Percentiles rank a stretch among this genome's conserved stretches.
These are phyloP conservation scores for Gymnopithys bicolor DNA, from an alignment of 2,797 vertebrate genomes.

Conservation along the genomic window DNA sequence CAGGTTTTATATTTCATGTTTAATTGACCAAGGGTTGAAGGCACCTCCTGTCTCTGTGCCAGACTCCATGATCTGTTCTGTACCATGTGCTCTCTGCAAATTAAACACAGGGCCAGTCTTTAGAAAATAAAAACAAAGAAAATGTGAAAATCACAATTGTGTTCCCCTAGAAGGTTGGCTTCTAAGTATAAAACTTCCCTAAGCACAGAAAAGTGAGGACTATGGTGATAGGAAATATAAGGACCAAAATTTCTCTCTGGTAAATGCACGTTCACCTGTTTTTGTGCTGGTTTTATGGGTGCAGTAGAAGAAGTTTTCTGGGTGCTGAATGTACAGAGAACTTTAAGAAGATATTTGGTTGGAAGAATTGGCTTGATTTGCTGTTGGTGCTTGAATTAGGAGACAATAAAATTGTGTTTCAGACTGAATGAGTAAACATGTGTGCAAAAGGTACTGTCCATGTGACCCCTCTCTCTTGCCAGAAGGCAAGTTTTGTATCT, in stretches of 20 bases:
- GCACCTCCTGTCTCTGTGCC: conserved; percentile 13
- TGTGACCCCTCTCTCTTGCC: not conserved
- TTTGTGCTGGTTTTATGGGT: not conserved
- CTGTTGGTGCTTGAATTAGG: conserved; percentile 32
- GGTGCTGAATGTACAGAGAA: not conserved
- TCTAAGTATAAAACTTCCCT: not conserved
- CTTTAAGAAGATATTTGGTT: not conserved
- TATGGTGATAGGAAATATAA: conserved; percentile 22
- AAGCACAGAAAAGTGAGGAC: conserved; percentile 24
- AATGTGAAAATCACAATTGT: not conserved
- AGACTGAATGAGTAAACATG: not conserved
- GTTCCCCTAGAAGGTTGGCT: not conserved
- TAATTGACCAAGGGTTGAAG: conserved; percentile 65
- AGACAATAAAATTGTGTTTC: conserved; percentile 32
- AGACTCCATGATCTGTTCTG: conserved; percentile 22
- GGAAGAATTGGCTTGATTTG: conserved; percentile 2
- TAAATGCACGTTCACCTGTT: conserved; percentile 13
- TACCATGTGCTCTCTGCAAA: conserved; percentile 21
- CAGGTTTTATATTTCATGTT: conserved; percentile 64
- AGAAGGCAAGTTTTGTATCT: not conserved
- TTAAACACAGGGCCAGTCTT: conserved; percentile 36
- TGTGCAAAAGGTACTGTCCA: not conserved
- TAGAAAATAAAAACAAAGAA: conserved; percentile 41
- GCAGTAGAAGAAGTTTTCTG: conserved; percentile 15
- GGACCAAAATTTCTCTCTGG: conserved; percentile 14